Evolutionary conservation across 2,113 vertebrate species (phyloP), one percentile per base, ranked within the genome.

Genomic region (Ochotona curzoniae): DNA sequence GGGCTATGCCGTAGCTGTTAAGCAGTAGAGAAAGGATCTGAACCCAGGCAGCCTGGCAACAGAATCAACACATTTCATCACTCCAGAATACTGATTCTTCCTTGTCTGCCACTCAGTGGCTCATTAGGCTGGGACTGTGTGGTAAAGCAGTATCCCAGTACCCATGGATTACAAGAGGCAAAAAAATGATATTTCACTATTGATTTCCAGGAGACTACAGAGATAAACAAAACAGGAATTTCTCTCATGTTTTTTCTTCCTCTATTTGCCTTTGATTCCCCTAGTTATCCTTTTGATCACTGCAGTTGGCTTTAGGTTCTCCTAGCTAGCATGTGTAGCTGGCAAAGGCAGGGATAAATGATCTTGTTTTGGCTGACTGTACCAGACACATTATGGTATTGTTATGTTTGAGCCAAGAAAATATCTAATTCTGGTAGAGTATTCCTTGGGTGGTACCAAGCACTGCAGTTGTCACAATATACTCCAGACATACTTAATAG

Each of bases 341-440:
- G 91, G 90, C 84, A 93, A 63, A 86, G 26, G 38, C 51, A 84
- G 0, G 76, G 66, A 89, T 89, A 96, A 83, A 83, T 25, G 28
- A 90, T 70, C 18, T 25, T 81, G 81, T 78, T 92, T 93, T 84
- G 64, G 32, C 73, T 93, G 80, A 79, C 75, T 76, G 0, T 60
- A 66, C 69, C 83, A 95, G 71, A 92, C 23, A 89, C 81, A 88
- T 90, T 79, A 94, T 83, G 79, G 51, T 79, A 89, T n/a, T 44
- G 54, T 51, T 82, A 57, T 28, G 3, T 0, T 57, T 49, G 67
- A 92, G 35, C 81, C 81, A 93, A 88, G 61, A 83, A 84, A 90
- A 47, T 38, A 79, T 93, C 69, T 86, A 73, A 67, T 87, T 88
- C 69, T 90, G 47, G 74, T n/a, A 75, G 54, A 57, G 44, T 32